Percentiles rank a stretch among this genome's conserved stretches.
These are phyloP conservation scores for Pseudopleuronectes americanus DNA, from an alignment of 2,797 vertebrate genomes.

Conservation along the genomic window DNA sequence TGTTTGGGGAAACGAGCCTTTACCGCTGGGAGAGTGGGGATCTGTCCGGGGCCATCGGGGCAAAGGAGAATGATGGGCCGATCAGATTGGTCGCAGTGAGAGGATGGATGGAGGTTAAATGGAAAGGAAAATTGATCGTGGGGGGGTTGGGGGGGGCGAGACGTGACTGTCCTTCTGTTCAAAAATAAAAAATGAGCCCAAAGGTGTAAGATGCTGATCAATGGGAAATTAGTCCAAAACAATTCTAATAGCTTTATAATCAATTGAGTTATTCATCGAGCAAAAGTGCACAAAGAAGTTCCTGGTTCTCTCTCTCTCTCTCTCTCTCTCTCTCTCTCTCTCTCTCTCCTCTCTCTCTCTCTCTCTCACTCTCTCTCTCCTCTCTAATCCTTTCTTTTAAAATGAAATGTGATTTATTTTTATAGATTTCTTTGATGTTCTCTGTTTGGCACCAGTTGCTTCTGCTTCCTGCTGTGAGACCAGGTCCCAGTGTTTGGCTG, in stretches of 20 bases:
- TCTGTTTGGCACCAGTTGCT: conserved; percentile 52
- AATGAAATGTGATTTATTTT: no score
- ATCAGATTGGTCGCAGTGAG: conserved; percentile 29
- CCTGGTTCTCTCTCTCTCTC: no score
- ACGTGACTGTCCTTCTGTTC: not conserved
- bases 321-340: no score
- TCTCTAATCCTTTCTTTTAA: no score
- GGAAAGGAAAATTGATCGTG: conserved; percentile 22
- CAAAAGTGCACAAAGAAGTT: not conserved
- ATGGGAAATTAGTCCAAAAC: not conserved
- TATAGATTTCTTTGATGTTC: conserved; percentile 55
- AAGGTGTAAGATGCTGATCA: not conserved
- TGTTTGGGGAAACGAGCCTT: conserved; percentile 56
- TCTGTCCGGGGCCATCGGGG: conserved; percentile 32
- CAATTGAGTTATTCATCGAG: not conserved
- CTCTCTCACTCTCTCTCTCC: no score
- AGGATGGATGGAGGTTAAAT: conserved; percentile 34
- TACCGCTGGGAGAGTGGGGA: conserved; percentile 28
- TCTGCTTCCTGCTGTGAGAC: conserved; percentile 56
- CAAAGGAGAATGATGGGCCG: conserved; percentile 25
- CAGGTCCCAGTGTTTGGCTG: conserved; percentile 34
- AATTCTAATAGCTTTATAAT: not conserved
- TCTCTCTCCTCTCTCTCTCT: no score
- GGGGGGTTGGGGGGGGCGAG: no score
- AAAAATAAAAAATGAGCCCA: not conserved